Evolutionary conservation across 2,797 vertebrate genomes (phyloP).

Genomic region (Anniella stebbinsi): DNA sequence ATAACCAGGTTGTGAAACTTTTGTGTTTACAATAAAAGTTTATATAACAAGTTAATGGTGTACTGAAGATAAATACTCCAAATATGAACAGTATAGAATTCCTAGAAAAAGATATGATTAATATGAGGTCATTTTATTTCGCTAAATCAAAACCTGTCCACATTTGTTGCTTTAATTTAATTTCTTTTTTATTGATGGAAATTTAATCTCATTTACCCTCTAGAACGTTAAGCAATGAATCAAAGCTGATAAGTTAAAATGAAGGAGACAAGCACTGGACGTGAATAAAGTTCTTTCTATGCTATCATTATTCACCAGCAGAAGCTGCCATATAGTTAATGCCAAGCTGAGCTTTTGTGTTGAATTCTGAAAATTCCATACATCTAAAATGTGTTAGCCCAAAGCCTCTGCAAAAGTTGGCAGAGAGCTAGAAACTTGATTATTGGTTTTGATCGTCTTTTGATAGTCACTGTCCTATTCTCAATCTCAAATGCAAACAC

Average conservation of each 20-base stretch:
- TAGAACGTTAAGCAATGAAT: conserved; percentile 39
- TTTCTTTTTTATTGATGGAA: conserved; percentile 45
- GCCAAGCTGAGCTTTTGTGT: background rate
- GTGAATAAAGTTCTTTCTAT: conserved; percentile 45
- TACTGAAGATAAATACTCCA: conserved; percentile 19
- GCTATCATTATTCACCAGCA: conserved; percentile 36
- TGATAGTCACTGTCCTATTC: no score
- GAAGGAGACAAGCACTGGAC: conserved; percentile 33
- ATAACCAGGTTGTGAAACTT: background rate
- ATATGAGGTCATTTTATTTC: conserved; percentile 25
- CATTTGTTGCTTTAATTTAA: conserved; percentile 38
- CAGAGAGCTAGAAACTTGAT: conserved; percentile 1
- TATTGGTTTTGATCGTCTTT: background rate
- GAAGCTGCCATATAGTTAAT: conserved; percentile 33
- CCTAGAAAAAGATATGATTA: conserved; percentile 14
- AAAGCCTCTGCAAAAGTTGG: background rate
- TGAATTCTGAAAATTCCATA: conserved; percentile 10
- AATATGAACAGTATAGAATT: conserved; percentile 3
- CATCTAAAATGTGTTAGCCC: background rate
- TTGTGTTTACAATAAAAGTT: background rate
- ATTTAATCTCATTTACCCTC: conserved; percentile 45
- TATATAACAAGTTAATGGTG: background rate
- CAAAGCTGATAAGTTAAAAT: conserved; percentile 47
- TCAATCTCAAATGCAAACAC: no score
- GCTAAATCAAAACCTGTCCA: conserved; percentile 40